These are phyloP conservation scores for Aromia moschata DNA, from an alignment of 2,888 invertebrate species.

Conservation along the genomic window DNA sequence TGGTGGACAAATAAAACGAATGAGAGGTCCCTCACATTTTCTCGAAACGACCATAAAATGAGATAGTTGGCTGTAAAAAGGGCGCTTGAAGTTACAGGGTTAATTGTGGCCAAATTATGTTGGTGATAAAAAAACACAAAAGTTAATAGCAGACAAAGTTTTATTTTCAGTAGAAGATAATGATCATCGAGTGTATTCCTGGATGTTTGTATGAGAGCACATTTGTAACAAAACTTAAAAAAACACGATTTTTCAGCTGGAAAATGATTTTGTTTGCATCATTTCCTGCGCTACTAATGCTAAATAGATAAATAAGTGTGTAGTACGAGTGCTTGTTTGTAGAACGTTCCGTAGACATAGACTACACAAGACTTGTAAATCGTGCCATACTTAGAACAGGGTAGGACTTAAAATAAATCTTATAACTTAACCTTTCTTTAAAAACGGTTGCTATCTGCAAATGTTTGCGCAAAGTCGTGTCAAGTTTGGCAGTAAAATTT, in stretches of 20 bases:
- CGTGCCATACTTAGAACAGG: not conserved
- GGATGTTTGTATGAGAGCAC: too few species aligned
- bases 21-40: not conserved
- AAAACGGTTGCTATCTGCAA: too few species aligned
- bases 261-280: too few species aligned
- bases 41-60: not conserved
- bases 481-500: too few species aligned
- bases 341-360: constrained; percentile 9
- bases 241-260: too few species aligned
- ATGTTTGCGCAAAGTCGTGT: too few species aligned
- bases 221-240: too few species aligned
- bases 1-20: not conserved
- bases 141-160: not conserved
- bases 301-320: constrained; percentile 10
- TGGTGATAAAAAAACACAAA: not conserved
- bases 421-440: too few species aligned
- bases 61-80: constrained; percentile 1
- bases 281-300: too few species aligned
- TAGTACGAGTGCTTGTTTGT: not conserved
- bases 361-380: not conserved
- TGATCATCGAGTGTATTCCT: not conserved
- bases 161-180: not conserved
- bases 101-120: not conserved
- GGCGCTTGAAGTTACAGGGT: not conserved
- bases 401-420: too few species aligned